A percentile compares a stretch with the other conserved stretches of the same genome.
Evolutionary conservation across 2,113 vertebrate species (phyloP).

Genomic region (Catharus minimus): DNA sequence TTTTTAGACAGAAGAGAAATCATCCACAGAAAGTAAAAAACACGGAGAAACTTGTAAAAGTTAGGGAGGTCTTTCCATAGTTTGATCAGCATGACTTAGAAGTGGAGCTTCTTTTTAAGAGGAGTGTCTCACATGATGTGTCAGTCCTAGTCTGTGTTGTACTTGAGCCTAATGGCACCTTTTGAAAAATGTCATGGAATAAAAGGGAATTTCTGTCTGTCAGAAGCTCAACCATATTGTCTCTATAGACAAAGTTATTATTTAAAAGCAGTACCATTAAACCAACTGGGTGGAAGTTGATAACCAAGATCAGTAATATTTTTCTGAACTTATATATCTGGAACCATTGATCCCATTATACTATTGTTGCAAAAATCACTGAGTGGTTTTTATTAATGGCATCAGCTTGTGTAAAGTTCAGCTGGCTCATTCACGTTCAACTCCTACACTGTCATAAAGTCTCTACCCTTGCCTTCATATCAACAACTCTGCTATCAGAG

Average conservation of each 20-base stretch:
- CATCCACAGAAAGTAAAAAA: background rate
- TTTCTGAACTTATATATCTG: background rate
- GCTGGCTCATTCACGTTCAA: background rate
- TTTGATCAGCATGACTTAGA: background rate
- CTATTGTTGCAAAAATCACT: background rate
- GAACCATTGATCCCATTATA: background rate
- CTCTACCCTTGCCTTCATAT: background rate
- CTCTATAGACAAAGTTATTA: background rate
- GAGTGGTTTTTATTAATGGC: background rate
- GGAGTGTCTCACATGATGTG: background rate
- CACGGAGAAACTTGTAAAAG: background rate
- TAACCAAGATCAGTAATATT: background rate
- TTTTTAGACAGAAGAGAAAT: background rate
- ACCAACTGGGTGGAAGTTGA: background rate
- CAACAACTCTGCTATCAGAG: background rate
- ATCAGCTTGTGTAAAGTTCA: background rate
- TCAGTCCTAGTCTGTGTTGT: background rate
- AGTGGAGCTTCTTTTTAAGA: background rate
- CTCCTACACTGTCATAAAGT: background rate
- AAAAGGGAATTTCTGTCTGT: background rate
- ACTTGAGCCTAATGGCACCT: background rate
- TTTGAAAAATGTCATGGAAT: background rate
- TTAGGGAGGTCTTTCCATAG: background rate
- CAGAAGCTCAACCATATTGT: background rate
- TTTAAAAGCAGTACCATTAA: background rate